Evolutionary conservation across 2,888 invertebrate genomes (phyloP).

Genomic region (Julus scanicus): DNA sequence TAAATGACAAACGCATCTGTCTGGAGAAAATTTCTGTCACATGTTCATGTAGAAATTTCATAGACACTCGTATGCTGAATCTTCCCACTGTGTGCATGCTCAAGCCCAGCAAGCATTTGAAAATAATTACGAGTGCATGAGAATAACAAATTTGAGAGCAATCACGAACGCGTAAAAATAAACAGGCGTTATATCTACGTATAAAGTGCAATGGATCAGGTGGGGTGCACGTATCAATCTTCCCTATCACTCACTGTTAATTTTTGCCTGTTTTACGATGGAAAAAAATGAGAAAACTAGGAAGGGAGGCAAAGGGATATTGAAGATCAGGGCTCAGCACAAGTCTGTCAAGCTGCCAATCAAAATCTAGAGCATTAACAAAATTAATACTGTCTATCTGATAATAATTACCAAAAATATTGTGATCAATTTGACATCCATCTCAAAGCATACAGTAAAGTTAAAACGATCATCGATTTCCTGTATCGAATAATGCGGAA

Average conservation of each 20-base stretch:
- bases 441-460: constrained; percentile 21
- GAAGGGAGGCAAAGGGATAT: constrained; percentile 34
- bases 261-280: background rate
- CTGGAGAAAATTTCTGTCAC: background rate
- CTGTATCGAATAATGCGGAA: constrained; percentile 39
- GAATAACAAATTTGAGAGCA: constrained; percentile 17
- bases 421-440: constrained; percentile 30
- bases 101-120: background rate
- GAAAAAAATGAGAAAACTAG: background rate
- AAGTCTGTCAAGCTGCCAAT: constrained; percentile 13
- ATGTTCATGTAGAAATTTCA: background rate
- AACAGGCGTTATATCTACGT: background rate
- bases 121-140: constrained; percentile 8
- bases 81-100: background rate
- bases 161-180: background rate
- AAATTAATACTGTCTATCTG: constrained; percentile 42
- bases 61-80: background rate
- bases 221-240: constrained; percentile 1
- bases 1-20: constrained; percentile 24
- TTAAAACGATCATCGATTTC: constrained; percentile 32
- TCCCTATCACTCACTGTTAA: background rate
- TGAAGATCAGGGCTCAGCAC: constrained; percentile 12
- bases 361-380: constrained; percentile 36
- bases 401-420: constrained; percentile 42
- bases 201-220: background rate